Conservation (phyloP, 1,140 invertebrate genomes). For the Tetragnatha versicolor region DNA sequence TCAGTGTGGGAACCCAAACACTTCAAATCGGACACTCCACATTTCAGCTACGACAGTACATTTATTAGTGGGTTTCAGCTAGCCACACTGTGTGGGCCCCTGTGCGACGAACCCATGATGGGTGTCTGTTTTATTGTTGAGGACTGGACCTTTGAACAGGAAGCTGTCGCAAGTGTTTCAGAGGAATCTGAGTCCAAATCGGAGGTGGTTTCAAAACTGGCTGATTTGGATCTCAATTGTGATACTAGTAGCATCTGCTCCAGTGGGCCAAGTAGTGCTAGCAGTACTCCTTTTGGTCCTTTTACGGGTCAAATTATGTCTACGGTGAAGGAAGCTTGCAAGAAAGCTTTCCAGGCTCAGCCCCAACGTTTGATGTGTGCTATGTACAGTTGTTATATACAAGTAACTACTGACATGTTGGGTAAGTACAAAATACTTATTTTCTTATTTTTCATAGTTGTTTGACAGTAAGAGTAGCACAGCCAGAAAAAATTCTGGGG, state of each 20-base stretch:
- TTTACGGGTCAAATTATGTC: slow-evolving; percentile 90
- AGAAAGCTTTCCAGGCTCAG: slow-evolving; percentile 86
- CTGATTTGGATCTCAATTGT: background rate
- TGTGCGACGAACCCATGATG: slow-evolving; percentile 96
- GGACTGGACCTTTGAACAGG: slow-evolving; percentile 71
- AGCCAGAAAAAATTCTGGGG: too few relatives aligned
- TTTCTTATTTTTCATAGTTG: background rate
- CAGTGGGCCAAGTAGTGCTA: slow-evolving; percentile 22
- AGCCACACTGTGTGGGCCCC: slow-evolving; percentile 83
- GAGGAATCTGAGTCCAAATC: slow-evolving; percentile 1
- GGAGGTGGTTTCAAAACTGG: background rate
- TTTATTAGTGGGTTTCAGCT: slow-evolving; percentile 95
- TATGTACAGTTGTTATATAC: slow-evolving; percentile 95
- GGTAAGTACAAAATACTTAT: slow-evolving; percentile 72
- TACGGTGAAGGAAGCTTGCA: slow-evolving; percentile 85
- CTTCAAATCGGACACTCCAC: slow-evolving; percentile 39
- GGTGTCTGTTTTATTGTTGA: slow-evolving; percentile 90
- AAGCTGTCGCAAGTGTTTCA: slow-evolving; percentile 57
- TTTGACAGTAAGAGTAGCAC: background rate
- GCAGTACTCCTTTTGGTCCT: slow-evolving; percentile 64
- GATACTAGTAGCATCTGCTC: slow-evolving; percentile 21
- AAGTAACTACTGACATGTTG: slow-evolving; percentile 90
- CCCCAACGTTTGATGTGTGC: slow-evolving; percentile 91
- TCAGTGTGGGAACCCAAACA: slow-evolving; percentile 48
- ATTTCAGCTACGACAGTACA: slow-evolving; percentile 72